Conservation (phyloP, 2,113 vertebrate genomes). For the Albula glossodonta region DNA sequence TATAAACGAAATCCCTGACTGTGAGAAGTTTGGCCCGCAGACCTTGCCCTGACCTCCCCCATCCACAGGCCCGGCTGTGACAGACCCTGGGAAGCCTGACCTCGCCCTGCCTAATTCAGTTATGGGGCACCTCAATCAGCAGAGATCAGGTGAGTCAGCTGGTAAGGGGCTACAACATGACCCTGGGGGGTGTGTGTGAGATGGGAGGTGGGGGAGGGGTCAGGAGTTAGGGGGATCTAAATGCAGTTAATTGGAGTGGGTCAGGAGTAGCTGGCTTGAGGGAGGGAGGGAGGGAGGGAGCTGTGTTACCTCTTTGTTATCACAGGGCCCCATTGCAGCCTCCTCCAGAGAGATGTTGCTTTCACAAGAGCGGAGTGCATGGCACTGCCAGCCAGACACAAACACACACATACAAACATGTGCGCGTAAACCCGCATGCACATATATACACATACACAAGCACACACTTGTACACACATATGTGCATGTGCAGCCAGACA, state of each 20-base stretch:
- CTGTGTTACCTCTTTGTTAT: slow-evolving; percentile 70
- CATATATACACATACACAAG: not conserved
- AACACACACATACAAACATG: slow-evolving; percentile 28
- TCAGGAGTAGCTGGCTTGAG: slow-evolving; percentile 49
- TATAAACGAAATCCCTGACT: not conserved
- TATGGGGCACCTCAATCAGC: slow-evolving; percentile 79
- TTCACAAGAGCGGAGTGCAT: slow-evolving; percentile 50
- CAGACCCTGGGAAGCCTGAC: slow-evolving; percentile 70
- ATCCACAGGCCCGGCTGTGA: slow-evolving; percentile 52
- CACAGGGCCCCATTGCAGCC: slow-evolving; percentile 56
- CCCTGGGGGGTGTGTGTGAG: not conserved
- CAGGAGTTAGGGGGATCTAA: not conserved
- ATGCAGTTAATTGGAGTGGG: slow-evolving; percentile 74
- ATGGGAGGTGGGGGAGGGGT: not conserved
- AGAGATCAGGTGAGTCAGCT: slow-evolving; percentile 43
- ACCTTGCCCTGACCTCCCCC: not conserved
- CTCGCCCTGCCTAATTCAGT: slow-evolving; percentile 78
- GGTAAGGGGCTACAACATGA: slow-evolving; percentile 5
- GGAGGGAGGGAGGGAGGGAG: slow-evolving; percentile 48
- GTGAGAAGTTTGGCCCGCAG: not conserved
- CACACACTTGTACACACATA: slow-evolving; percentile 1
- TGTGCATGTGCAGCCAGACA: not conserved
- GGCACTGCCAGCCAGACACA: slow-evolving; percentile 33
- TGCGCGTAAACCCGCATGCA: slow-evolving; percentile 20
- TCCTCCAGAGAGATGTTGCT: slow-evolving; percentile 33